Conservation (phyloP, 2,113 vertebrate species). For the Trogon surrucura region DNA sequence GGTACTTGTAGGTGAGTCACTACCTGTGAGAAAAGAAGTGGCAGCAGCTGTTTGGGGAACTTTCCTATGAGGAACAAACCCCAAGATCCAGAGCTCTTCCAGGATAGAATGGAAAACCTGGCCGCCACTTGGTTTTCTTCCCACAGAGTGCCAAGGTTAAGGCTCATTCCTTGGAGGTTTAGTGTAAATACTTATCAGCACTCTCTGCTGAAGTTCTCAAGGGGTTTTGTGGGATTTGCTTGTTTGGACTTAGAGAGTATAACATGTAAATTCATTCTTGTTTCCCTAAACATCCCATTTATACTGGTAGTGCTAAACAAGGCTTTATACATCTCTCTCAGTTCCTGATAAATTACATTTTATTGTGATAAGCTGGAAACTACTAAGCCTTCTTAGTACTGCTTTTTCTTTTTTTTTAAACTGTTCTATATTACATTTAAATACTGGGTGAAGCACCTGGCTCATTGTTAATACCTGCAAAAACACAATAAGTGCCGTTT, state of each 20-base stretch:
- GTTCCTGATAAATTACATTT: neutral
- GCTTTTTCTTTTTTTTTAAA: no score
- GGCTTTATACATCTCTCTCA: neutral
- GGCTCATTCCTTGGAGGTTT: neutral
- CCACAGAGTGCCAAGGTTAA: neutral
- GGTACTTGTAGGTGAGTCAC: neutral
- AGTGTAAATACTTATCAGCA: neutral
- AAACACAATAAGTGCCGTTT: neutral
- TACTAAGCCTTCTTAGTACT: neutral
- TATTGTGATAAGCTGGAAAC: neutral
- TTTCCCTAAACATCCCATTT: neutral
- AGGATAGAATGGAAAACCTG: neutral
- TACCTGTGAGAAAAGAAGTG: neutral
- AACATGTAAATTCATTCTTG: neutral
- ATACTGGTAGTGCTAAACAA: neutral
- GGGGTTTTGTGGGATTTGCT: neutral
- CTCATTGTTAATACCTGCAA: neutral
- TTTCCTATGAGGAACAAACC: neutral
- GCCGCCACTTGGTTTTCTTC: neutral
- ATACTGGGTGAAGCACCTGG: neutral
- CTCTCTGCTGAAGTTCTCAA: neutral
- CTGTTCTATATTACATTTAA: neutral
- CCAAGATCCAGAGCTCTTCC: neutral
- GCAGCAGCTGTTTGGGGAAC: constrained; percentile 17
- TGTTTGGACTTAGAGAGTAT: neutral